These are phyloP conservation scores for Lottia gigantea DNA, from an alignment of 2,888 invertebrate genomes.

Conservation along the genomic window DNA sequence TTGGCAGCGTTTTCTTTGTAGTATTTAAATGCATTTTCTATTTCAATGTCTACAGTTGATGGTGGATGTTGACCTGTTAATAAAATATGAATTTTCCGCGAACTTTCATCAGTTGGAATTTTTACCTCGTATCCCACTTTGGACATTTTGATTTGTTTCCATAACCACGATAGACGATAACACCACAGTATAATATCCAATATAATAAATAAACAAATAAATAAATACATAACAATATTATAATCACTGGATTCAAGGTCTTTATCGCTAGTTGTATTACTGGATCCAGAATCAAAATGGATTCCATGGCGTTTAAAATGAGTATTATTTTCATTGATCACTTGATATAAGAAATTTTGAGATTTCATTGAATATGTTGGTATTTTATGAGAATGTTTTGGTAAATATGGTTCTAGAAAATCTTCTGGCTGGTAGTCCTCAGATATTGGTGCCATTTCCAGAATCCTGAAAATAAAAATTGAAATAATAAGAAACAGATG, in stretches of 20 bases:
- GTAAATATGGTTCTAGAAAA: background rate
- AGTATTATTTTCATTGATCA: background rate
- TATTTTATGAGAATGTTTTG: background rate
- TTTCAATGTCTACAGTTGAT: slow-evolving; percentile 30
- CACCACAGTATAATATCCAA: slow-evolving; percentile 49
- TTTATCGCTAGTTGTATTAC: background rate
- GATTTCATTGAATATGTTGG: background rate
- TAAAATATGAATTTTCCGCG: slow-evolving; percentile 52
- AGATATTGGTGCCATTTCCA: background rate
- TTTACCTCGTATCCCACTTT: slow-evolving; percentile 49
- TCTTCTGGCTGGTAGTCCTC: background rate
- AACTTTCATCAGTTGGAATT: slow-evolving; percentile 53
- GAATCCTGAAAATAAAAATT: background rate
- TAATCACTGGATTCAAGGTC: background rate
- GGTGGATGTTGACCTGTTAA: slow-evolving; percentile 50
- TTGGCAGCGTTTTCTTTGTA: slow-evolving; percentile 45
- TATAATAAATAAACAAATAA: slow-evolving; percentile 49
- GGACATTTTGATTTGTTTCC: slow-evolving; percentile 41
- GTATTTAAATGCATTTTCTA: slow-evolving; percentile 47
- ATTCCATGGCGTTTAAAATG: background rate
- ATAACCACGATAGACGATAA: slow-evolving; percentile 55
- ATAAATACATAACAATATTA: slow-evolving; percentile 40
- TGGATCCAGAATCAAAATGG: background rate
- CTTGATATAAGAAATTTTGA: slow-evolving; percentile 2
- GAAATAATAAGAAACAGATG: no score